Conservation (phyloP, 2,113 vertebrate genomes). For the Oxyura jamaicensis region DNA sequence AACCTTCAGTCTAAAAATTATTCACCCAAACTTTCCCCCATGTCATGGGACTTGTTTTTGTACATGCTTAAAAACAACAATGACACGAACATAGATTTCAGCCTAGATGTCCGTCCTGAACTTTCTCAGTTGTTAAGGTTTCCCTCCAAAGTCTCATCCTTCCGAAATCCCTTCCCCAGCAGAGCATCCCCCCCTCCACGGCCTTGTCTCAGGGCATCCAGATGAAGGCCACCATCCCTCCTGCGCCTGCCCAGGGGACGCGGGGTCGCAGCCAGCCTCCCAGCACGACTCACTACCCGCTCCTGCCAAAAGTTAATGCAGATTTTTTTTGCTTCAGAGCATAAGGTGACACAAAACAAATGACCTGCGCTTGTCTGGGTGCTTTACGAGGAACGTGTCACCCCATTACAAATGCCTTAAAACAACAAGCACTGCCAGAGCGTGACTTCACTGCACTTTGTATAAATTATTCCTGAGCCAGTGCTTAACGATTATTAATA, state of each 20-base stretch:
- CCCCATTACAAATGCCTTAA: not conserved
- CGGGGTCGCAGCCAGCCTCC: accelerated
- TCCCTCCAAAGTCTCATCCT: not conserved
- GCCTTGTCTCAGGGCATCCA: not conserved
- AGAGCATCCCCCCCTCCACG: not conserved
- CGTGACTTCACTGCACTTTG: not conserved
- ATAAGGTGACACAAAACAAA: not conserved
- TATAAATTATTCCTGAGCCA: not conserved
- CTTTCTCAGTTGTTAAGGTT: not conserved
- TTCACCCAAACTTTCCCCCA: not conserved
- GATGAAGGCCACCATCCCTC: not conserved
- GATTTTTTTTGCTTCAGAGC: not conserved
- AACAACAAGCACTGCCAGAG: not conserved
- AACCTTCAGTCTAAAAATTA: not conserved
- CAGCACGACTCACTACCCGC: accelerated
- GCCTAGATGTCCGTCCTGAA: not conserved
- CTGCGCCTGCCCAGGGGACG: accelerated
- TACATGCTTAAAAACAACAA: not conserved
- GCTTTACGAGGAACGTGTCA: not conserved
- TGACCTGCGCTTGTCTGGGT: accelerated
- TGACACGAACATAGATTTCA: not conserved
- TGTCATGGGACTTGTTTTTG: not conserved
- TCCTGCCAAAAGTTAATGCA: slow-evolving; percentile 1
- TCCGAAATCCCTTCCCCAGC: not conserved
- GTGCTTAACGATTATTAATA: not conserved